These are phyloP conservation scores for Scaptomyza montana DNA, from an alignment of 1,140 invertebrate genomes.

Conservation along the genomic window DNA sequence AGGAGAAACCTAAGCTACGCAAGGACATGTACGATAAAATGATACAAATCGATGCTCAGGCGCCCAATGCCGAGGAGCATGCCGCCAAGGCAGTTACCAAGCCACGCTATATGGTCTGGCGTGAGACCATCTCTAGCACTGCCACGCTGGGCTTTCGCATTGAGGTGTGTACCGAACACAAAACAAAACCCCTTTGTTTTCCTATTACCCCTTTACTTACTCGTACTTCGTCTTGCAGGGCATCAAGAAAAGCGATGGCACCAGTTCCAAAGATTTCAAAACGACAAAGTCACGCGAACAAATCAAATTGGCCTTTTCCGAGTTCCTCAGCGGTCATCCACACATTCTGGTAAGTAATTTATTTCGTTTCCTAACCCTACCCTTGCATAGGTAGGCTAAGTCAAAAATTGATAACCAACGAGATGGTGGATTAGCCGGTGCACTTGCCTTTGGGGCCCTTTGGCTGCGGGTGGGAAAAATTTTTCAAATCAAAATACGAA, in stretches of 20 bases:
- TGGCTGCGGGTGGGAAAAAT: too few species aligned
- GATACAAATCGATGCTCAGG: slow-evolving; percentile 95
- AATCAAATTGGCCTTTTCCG: slow-evolving; percentile 91
- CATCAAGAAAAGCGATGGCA: slow-evolving; percentile 94
- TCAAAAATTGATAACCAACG: too few species aligned
- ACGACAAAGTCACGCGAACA: slow-evolving; percentile 94
- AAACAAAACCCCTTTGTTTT: too few species aligned
- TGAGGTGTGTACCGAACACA: slow-evolving; percentile 85
- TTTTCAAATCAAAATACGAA: too few species aligned
- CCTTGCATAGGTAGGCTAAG: too few species aligned
- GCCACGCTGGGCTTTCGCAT: slow-evolving; percentile 97
- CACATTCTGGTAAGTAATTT: slow-evolving; percentile 89
- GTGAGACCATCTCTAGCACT: slow-evolving; percentile 98
- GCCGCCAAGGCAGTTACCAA: slow-evolving; percentile 95
- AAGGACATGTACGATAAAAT: slow-evolving; percentile 99
- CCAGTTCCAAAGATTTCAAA: slow-evolving; percentile 97
- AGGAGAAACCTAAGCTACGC: slow-evolving; percentile 96
- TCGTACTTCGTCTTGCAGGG: slow-evolving; percentile 84
- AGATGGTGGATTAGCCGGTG: too few species aligned
- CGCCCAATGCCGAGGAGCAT: slow-evolving; percentile 96
- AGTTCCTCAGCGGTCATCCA: slow-evolving; percentile 92
- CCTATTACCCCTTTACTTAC: not conserved
- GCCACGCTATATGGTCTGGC: slow-evolving; percentile 98
- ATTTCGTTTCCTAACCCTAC: too few species aligned
- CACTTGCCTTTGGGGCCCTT: too few species aligned